Evolutionary conservation across 1,140 invertebrate species (phyloP).

Genomic region (Drosophila watanabei): DNA sequence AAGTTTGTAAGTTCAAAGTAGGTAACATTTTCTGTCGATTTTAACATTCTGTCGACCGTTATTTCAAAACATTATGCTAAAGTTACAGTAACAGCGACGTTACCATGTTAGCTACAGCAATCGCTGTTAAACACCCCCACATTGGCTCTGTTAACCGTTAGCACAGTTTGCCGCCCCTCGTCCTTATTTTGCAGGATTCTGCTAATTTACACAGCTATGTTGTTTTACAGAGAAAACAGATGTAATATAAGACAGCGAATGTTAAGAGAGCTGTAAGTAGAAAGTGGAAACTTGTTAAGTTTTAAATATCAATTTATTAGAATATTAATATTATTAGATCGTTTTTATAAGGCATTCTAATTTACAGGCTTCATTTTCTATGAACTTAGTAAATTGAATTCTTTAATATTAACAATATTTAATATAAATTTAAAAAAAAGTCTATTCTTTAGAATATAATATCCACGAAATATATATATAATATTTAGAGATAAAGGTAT

Average conservation of each 20-base stretch:
- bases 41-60: slow-evolving; percentile 12
- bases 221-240: not conserved
- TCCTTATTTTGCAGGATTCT: not conserved
- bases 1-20: no score
- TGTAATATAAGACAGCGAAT: not conserved
- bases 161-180: slow-evolving; percentile 47
- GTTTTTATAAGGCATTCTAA: not conserved
- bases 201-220: not conserved
- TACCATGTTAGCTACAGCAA: not conserved
- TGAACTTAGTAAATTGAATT: not conserved
- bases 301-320: no score
- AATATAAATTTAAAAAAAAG: not conserved
- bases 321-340: no score
- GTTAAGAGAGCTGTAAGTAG: not conserved
- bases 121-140: slow-evolving; percentile 19
- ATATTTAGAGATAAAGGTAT: not conserved
- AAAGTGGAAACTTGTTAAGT: not conserved
- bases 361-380: no score
- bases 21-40: not conserved
- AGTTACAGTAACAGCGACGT: not conserved
- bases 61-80: slow-evolving; percentile 31
- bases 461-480: no score
- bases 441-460: no score
- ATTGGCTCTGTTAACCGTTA: slow-evolving; percentile 63
- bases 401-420: not conserved